These are phyloP conservation scores for Dolichomitus sp. DNA, from an alignment of 2,888 invertebrate species.

Conservation along the genomic window DNA sequence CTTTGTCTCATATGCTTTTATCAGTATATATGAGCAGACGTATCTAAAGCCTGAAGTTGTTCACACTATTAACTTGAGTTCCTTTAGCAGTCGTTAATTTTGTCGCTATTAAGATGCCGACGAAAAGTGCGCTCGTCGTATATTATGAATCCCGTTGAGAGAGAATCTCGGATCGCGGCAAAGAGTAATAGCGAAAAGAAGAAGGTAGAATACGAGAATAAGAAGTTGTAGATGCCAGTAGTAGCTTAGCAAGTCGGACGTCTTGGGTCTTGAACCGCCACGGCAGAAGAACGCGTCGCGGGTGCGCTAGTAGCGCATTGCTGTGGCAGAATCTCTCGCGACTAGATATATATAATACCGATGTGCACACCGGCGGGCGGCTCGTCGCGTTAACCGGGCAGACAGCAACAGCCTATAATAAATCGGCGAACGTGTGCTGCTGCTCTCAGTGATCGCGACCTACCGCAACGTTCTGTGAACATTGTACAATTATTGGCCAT, in stretches of 20 bases:
- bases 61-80: constrained; percentile 21
- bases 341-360: constrained; percentile 39
- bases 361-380: constrained; percentile 36
- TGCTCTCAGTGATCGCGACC: constrained; percentile 77
- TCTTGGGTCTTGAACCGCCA: constrained; percentile 42
- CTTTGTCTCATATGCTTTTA: neutral
- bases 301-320: constrained; percentile 58
- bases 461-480: constrained; percentile 79
- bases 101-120: constrained; percentile 65
- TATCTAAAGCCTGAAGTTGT: constrained; percentile 1
- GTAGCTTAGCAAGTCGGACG: constrained; percentile 14
- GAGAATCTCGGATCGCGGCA: constrained; percentile 59
- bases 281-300: constrained; percentile 63
- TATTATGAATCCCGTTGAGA: constrained; percentile 61
- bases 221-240: constrained; percentile 45
- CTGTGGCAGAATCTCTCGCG: constrained; percentile 39
- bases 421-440: constrained; percentile 74
- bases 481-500: neutral
- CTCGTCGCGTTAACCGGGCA: constrained; percentile 37
- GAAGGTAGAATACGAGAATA: constrained; percentile 41
- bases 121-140: constrained; percentile 41
- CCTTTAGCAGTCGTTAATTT: constrained; percentile 46
- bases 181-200: constrained; percentile 46
- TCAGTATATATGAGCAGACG: neutral
- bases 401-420: constrained; percentile 73